Evolutionary conservation across 2,797 vertebrate species (phyloP).

Genomic region (Argyrosomus regius): DNA sequence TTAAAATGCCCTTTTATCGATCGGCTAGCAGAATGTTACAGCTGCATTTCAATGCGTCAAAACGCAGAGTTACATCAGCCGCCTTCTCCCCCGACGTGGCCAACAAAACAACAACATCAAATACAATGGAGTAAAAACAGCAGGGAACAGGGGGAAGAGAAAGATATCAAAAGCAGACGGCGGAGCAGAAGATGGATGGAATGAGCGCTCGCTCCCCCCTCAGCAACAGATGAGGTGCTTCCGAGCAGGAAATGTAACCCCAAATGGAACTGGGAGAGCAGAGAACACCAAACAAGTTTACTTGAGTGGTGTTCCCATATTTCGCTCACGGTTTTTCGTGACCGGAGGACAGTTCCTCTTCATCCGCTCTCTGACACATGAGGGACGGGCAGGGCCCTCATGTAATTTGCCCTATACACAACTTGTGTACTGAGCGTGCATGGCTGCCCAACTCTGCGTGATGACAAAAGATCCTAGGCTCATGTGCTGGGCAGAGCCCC

Average conservation of each 20-base stretch:
- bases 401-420: too few relatives aligned
- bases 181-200: background rate
- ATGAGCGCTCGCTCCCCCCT: background rate
- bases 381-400: too few relatives aligned
- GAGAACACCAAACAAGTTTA: background rate
- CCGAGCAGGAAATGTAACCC: background rate
- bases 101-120: constrained; percentile 34
- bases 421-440: too few relatives aligned
- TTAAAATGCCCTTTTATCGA: constrained; percentile 64
- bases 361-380: too few relatives aligned
- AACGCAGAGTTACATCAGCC: constrained; percentile 43
- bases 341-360: too few relatives aligned
- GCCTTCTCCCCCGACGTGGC: constrained; percentile 13
- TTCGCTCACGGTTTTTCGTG: too few relatives aligned
- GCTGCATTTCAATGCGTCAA: constrained; percentile 40
- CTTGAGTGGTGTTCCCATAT: background rate
- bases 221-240: background rate
- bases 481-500: too few relatives aligned
- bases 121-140: constrained; percentile 10
- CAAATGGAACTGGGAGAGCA: background rate
- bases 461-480: too few relatives aligned
- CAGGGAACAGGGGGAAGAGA: background rate
- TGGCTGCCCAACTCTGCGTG: too few relatives aligned
- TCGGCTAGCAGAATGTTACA: constrained; percentile 28
- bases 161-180: background rate